These are phyloP conservation scores for Hippocampus barbouri DNA, from an alignment of 2,113 vertebrate genomes.

Conservation along the genomic window DNA sequence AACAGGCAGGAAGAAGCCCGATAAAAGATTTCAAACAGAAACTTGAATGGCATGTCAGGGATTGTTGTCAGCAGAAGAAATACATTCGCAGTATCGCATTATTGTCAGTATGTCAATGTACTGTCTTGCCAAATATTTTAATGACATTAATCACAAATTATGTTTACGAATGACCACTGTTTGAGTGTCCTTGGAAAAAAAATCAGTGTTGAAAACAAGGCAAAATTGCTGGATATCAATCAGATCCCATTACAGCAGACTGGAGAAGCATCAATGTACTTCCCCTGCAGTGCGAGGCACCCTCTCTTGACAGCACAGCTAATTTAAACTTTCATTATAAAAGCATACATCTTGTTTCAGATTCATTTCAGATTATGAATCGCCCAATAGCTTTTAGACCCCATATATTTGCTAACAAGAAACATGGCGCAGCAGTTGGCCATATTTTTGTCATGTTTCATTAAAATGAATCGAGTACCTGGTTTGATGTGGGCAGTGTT, in stretches of 20 bases:
- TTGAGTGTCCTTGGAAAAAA: slow-evolving; percentile 7
- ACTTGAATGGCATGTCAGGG: neutral
- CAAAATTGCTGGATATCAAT: slow-evolving; percentile 25
- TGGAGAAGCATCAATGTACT: slow-evolving; percentile 8
- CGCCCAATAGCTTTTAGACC: neutral
- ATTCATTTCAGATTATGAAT: neutral
- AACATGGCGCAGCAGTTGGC: neutral
- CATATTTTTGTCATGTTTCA: neutral
- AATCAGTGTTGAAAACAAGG: neutral
- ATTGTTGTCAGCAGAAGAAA: neutral
- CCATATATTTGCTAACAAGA: neutral
- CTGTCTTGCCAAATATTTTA: neutral
- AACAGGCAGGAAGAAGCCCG: slow-evolving; percentile 19
- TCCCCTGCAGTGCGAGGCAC: neutral
- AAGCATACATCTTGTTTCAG: neutral
- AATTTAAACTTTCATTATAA: neutral
- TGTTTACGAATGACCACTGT: slow-evolving; percentile 16
- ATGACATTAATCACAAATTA: neutral
- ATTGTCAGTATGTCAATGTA: no score
- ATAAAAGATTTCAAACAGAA: neutral
- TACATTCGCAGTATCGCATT: neutral
- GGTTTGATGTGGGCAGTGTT: neutral
- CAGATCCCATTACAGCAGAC: neutral
- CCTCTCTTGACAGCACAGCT: neutral
- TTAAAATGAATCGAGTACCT: neutral